phyloP scores from a whole-genome alignment of 2,113 vertebrate genomes.

The Alectura lathami region DNA sequence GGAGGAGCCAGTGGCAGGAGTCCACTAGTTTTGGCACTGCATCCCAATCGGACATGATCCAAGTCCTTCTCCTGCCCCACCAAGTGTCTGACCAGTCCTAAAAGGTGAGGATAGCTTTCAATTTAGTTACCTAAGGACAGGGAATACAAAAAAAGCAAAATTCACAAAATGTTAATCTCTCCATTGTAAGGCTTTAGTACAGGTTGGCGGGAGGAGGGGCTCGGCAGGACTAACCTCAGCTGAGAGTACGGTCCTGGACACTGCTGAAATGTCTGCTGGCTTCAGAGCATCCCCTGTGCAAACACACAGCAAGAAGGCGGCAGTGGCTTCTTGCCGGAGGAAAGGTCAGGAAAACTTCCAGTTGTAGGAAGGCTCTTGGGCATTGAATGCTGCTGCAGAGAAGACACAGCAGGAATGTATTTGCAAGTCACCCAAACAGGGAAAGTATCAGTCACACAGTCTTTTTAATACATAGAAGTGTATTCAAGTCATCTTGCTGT shows the following conservation, averaged over 20 bases:
- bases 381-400: background rate
- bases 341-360: slow-evolving; percentile 40
- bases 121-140: background rate
- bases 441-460: background rate
- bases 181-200: background rate
- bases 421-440: background rate
- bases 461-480: background rate
- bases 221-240: background rate
- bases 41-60: background rate
- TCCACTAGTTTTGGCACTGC: background rate
- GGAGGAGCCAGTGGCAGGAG: background rate
- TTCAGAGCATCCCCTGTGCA: background rate
- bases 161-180: background rate
- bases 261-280: slow-evolving; percentile 1
- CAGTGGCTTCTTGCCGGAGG: background rate
- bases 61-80: background rate
- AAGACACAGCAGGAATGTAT: background rate
- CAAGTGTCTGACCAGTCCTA: background rate
- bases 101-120: background rate
- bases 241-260: slow-evolving; percentile 8
- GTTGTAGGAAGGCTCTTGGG: background rate
- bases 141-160: background rate
- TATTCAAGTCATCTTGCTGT: background rate
- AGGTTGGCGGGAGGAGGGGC: background rate
- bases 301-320: slow-evolving; percentile 8